Evolutionary conservation across 2,113 vertebrate species (phyloP).

Genomic region (Mohoua ochrocephala): DNA sequence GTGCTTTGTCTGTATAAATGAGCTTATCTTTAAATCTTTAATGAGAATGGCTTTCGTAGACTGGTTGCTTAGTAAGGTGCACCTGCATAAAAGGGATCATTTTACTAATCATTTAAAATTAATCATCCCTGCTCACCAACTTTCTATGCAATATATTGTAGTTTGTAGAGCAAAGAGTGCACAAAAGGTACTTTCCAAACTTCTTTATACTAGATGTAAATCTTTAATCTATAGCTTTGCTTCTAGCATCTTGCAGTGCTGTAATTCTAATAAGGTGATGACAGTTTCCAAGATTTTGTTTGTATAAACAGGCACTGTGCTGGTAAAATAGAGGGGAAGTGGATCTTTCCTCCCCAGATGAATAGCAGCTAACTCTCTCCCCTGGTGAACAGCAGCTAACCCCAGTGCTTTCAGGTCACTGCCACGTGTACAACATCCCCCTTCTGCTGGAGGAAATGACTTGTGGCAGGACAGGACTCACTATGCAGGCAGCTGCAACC

Average conservation of each 20-base stretch:
- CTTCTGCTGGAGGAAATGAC: background rate
- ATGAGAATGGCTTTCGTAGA: conserved; percentile 75
- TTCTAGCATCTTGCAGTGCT: background rate
- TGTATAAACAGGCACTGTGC: background rate
- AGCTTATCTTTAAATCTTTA: conserved; percentile 80
- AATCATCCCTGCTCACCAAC: conserved; percentile 69
- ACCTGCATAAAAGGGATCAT: conserved; percentile 74
- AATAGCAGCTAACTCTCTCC: background rate
- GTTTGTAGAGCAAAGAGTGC: background rate
- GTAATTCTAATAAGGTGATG: conserved; percentile 27
- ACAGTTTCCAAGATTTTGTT: background rate
- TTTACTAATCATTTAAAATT: conserved; percentile 90
- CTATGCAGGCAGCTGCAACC: background rate
- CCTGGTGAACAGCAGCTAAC: background rate
- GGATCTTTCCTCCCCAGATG: background rate
- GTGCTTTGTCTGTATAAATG: conserved; percentile 58
- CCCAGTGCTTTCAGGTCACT: background rate
- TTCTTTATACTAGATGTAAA: background rate
- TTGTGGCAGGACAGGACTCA: background rate
- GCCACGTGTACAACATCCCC: background rate
- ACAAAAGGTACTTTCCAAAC: conserved; percentile 32
- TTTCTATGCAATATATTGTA: conserved; percentile 45
- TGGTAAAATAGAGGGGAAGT: background rate
- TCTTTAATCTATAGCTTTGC: conserved; percentile 28
- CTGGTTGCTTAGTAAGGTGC: conserved; percentile 76